Base-by-base conservation (phyloP, 2,888 invertebrate species). In the Noctua janthina region DNA sequence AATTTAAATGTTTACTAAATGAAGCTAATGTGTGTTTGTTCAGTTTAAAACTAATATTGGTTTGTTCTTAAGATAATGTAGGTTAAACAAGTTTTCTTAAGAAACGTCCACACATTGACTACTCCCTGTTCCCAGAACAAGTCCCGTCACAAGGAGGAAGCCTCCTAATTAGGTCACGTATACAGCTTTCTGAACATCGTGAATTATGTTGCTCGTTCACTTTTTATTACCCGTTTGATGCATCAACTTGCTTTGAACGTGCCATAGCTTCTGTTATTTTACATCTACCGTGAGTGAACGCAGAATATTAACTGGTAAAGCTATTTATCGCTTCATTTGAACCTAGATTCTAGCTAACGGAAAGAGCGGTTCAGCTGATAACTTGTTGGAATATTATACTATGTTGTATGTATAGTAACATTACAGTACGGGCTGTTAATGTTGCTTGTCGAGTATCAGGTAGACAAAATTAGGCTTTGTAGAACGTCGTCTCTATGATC, bases 81-180 rank as follows among this genome's bases (percentile, higher is more conserved):
- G 76, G 83, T 69, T 39, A 76, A 62, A 69, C 54, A 76, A 62
- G 43, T 39, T 71, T 46, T 39, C 35, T 17, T 29, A 20, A 43
- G 20, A 62, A 68, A 78, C n/a, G 68, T 67, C 29, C 56, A 74
- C 49, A 10, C 29, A 54, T 68, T 68, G 11, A 35, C 29, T 13
- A 62, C 23, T 77, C 67, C 20, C 11, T 62, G 56, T 62, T 84
- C 82, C 35, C 62, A 81, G 85, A 76, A 85, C 67, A 56, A 20
- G 76, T 70, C n/a, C 64, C 51, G 39, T 51, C 59, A 62, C 70
- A 67, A 89, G 82, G 83, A 91, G 91, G 91, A 93, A 91, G 92
- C 88, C 79, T 76, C 59, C 80, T 92, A 94, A 93, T 93, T 92
- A 88, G 94, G 94, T 91, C 93, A 91, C 87, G 89, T 92, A 90